phyloP scores from a whole-genome alignment of 2,888 invertebrate genomes.

The Euproctis similis region DNA sequence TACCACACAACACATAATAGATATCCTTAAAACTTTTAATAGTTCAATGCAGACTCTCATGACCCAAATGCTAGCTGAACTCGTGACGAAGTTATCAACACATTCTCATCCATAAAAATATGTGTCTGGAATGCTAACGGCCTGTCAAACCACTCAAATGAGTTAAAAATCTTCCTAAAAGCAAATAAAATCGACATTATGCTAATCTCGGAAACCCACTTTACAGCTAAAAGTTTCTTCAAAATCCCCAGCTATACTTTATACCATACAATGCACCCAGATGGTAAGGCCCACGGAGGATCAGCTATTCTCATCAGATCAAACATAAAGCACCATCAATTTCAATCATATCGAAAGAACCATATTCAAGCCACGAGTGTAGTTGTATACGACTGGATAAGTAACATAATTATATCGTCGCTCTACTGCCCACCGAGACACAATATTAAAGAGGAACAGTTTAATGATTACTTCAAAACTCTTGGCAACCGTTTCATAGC shows the following conservation, averaged over 20 bases:
- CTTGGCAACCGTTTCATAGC: too few relatives aligned
- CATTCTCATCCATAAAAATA: background rate
- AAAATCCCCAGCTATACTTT: background rate
- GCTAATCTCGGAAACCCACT: too few relatives aligned
- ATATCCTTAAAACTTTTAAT: background rate
- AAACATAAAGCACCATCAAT: too few relatives aligned
- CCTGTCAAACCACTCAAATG: slow-evolving; percentile 8
- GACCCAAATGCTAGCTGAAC: background rate
- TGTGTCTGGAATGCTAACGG: slow-evolving; percentile 10
- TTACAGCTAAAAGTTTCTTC: slow-evolving; percentile 1
- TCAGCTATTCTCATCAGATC: too few relatives aligned
- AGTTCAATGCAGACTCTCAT: background rate
- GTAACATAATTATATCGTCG: too few relatives aligned
- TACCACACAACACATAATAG: background rate
- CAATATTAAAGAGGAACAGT: background rate
- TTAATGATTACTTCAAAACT: too few relatives aligned
- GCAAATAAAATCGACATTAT: too few relatives aligned
- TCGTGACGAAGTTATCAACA: background rate
- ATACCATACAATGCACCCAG: slow-evolving; percentile 1
- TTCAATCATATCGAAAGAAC: too few relatives aligned
- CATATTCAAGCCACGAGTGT: too few relatives aligned
- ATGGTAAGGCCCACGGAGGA: too few relatives aligned
- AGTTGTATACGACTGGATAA: too few relatives aligned
- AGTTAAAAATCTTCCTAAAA: too few relatives aligned
- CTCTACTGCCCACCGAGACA: background rate